Percentiles rank a stretch among this genome's conserved stretches.
phyloP scores from a whole-genome alignment of 2,797 vertebrate genomes.

The Anguilla pacifica region DNA sequence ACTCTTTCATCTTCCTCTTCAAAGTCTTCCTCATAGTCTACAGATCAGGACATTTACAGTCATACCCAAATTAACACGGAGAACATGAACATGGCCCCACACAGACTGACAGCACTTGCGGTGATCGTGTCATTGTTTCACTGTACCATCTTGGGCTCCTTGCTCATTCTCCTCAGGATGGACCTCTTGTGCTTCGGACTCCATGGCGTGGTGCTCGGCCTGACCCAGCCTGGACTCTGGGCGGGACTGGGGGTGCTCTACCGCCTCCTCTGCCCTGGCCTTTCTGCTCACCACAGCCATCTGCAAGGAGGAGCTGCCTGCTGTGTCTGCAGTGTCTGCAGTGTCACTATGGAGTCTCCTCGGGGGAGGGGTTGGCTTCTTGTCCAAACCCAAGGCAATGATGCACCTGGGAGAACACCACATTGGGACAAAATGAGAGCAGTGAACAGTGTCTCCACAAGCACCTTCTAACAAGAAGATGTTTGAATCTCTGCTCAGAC shows the following conservation, averaged over 20 bases:
- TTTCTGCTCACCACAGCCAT: conserved; percentile 40
- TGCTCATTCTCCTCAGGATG: conserved; percentile 36
- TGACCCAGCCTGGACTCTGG: conserved; percentile 43
- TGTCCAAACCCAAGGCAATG: conserved; percentile 86
- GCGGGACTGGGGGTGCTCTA: neutral
- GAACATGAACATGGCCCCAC: neutral
- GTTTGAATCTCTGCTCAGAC: neutral
- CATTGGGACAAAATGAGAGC: neutral
- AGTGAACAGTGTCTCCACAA: neutral
- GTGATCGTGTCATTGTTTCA: neutral
- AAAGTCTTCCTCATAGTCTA: conserved; percentile 94
- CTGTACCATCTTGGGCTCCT: conserved; percentile 66
- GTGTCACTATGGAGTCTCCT: conserved; percentile 63
- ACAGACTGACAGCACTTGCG: neutral
- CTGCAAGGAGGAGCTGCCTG: conserved; percentile 39
- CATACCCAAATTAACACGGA: neutral
- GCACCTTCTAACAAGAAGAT: neutral
- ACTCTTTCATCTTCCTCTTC: conserved; percentile 83
- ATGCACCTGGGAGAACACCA: conserved; percentile 78
- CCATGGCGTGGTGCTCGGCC: conserved; percentile 17
- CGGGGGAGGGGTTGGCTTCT: conserved; percentile 77
- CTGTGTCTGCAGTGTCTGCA: conserved; percentile 43
- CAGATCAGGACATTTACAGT: conserved; percentile 48
- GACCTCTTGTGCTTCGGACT: conserved; percentile 42
- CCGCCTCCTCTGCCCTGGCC: conserved; percentile 36